A percentile compares a stretch with the other conserved stretches of the same genome.
These are phyloP conservation scores for Spialia ferax DNA, from an alignment of 2,888 invertebrate species.

Conservation along the genomic window DNA sequence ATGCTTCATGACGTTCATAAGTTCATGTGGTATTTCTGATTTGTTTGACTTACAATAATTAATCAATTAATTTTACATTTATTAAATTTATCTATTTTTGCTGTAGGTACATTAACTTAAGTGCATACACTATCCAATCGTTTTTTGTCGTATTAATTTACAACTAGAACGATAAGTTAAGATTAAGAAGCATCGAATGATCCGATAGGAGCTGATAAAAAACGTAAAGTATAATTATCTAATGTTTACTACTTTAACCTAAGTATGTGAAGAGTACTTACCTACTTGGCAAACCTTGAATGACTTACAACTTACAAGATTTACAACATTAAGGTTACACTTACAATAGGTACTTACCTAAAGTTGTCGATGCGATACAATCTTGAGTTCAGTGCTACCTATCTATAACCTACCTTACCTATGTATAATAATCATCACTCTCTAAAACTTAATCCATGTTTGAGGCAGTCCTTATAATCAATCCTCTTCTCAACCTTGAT, in stretches of 20 bases:
- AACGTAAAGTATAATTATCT: not conserved
- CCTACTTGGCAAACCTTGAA: not conserved
- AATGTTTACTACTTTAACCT: not conserved
- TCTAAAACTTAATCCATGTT: too few species aligned
- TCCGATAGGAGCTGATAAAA: conserved; percentile 33
- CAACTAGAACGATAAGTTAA: conserved; percentile 34
- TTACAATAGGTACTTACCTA: too few species aligned
- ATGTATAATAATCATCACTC: too few species aligned
- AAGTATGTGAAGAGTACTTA: not conserved
- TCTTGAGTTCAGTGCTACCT: too few species aligned
- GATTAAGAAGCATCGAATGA: conserved; percentile 39
- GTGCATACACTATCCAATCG: conserved; percentile 1
- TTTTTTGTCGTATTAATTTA: conserved; percentile 36
- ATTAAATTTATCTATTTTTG: not conserved
- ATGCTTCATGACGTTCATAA: too few species aligned
- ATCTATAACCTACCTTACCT: too few species aligned
- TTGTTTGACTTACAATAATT: too few species aligned
- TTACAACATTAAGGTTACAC: too few species aligned
- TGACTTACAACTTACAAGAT: not conserved
- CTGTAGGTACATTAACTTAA: not conserved
- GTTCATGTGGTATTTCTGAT: too few species aligned
- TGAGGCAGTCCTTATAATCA: too few species aligned
- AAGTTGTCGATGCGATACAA: too few species aligned
- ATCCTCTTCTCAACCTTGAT: too few species aligned
- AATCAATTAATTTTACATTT: not conserved